phyloP scores from a whole-genome alignment of 2,888 invertebrate species.

The Taphrorychus bicolor region DNA sequence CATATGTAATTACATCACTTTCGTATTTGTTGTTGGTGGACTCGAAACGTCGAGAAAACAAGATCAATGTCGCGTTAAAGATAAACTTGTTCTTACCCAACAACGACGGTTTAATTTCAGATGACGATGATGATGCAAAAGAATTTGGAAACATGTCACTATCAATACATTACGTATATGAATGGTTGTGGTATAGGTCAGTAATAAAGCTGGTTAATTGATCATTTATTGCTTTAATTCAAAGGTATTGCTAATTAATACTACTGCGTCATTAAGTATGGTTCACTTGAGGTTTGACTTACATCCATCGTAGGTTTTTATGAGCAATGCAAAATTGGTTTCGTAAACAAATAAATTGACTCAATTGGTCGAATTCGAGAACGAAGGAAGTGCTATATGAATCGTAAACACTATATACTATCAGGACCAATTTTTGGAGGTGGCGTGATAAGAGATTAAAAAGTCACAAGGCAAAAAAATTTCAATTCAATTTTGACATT shows the following conservation, averaged over 20 bases:
- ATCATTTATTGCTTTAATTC: not conserved
- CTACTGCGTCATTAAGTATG: too few species aligned
- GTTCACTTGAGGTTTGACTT: too few species aligned
- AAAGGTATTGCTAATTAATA: too few species aligned
- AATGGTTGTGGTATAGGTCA: not conserved
- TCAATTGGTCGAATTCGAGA: too few species aligned
- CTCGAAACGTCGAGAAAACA: constrained; percentile 1
- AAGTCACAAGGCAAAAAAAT: too few species aligned
- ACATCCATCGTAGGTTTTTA: too few species aligned
- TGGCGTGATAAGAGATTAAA: not conserved
- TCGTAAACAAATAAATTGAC: too few species aligned
- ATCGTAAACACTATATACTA: too few species aligned
- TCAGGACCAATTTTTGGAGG: too few species aligned
- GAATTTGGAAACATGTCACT: not conserved
- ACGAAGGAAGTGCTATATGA: too few species aligned
- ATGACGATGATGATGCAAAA: not conserved
- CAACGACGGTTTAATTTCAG: not conserved
- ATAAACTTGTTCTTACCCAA: not conserved
- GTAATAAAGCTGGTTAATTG: not conserved
- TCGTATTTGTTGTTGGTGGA: not conserved
- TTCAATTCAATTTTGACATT: too few species aligned
- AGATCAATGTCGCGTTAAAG: constrained; percentile 1
- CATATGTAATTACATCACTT: not conserved
- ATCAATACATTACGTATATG: not conserved
- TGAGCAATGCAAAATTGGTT: too few species aligned